Evolutionary conservation across 2,888 invertebrate genomes (phyloP).

Genomic region (Caenorhabditis plicata): DNA sequence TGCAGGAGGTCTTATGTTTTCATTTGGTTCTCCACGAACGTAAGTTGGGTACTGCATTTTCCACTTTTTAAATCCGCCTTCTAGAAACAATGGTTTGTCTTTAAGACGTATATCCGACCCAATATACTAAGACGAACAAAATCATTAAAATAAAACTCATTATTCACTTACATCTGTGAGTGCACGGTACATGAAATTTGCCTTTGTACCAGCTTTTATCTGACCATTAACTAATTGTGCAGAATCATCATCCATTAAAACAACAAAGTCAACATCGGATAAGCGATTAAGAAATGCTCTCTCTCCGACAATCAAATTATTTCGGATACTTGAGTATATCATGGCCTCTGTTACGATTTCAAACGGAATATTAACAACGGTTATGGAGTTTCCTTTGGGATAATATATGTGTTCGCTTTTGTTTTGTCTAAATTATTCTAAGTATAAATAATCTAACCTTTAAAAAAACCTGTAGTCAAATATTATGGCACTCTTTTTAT

Average conservation of each 20-base stretch:
- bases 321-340: conserved; percentile 15
- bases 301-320: conserved; percentile 12
- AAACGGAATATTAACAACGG: conserved; percentile 24
- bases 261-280: conserved; percentile 39
- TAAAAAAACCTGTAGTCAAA: conserved; percentile 15
- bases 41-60: conserved; percentile 39
- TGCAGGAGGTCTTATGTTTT: no score
- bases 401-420: conserved; percentile 20
- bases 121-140: conserved; percentile 25
- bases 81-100: conserved; percentile 45
- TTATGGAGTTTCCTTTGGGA: conserved; percentile 18
- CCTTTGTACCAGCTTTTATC: conserved; percentile 4
- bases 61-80: conserved; percentile 58
- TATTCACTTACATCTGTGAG: conserved; percentile 6
- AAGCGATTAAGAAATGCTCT: conserved; percentile 24
- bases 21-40: no score
- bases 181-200: conserved; percentile 10
- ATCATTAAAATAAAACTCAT: neutral
- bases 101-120: conserved; percentile 16
- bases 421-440: conserved; percentile 9
- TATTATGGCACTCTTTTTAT: conserved; percentile 30
- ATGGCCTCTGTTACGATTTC: conserved; percentile 12
- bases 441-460: neutral
- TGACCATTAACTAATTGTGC: conserved; percentile 13
- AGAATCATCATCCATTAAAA: conserved; percentile 51